Conservation (phyloP, 2,888 invertebrate genomes). For the Petrolisthes manimaculis region DNA sequence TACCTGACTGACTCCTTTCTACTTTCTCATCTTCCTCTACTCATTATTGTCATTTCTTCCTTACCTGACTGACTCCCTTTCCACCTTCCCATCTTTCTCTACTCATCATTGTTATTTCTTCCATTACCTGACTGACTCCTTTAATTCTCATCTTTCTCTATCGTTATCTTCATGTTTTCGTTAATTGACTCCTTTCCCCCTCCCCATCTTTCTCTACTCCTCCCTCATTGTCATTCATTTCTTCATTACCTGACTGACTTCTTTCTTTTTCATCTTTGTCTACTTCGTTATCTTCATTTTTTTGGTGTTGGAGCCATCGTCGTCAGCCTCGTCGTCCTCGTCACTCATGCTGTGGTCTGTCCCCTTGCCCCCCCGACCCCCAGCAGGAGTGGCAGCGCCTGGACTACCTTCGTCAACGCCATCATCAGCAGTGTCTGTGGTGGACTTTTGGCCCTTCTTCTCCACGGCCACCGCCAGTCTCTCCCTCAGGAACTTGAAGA, state of each 20-base stretch:
- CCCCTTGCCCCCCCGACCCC: not conserved
- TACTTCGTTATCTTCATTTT: constrained; percentile 17
- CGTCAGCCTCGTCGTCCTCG: not conserved
- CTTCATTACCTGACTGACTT: not conserved
- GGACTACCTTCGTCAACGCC: not conserved
- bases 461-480: constrained; percentile 20
- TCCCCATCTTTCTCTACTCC: not conserved
- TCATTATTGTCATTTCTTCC: constrained; percentile 10
- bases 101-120: not conserved
- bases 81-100: not conserved
- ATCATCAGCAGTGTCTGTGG: not conserved
- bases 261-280: not conserved
- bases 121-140: not conserved
- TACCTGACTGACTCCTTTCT: too few relatives aligned
- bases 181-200: too few relatives aligned
- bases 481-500: constrained; percentile 59
- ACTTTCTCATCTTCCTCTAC: too few relatives aligned
- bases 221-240: not conserved
- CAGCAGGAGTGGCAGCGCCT: not conserved
- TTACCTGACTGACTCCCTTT: not conserved
- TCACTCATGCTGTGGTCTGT: constrained; percentile 7
- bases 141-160: not conserved
- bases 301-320: constrained; percentile 20
- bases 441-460: not conserved
- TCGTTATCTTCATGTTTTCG: constrained; percentile 17